Conservation (phyloP, 2,888 invertebrate genomes). For the Uropetala carovei region DNA sequence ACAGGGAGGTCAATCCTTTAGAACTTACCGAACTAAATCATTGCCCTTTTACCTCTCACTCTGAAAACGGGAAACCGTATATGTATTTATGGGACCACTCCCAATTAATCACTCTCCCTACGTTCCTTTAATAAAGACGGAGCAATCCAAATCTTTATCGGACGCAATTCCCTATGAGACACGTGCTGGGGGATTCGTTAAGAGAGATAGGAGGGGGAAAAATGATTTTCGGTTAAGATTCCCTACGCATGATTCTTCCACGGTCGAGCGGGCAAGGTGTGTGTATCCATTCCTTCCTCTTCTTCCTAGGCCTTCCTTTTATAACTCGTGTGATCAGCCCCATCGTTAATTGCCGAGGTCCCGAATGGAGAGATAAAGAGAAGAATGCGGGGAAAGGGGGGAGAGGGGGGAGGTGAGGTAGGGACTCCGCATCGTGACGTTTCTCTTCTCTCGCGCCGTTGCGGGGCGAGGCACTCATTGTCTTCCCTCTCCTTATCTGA, state of each 20-base stretch:
- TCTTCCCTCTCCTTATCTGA: constrained; percentile 60
- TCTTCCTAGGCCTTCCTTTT: neutral
- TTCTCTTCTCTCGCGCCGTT: neutral
- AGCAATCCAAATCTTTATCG: constrained; percentile 18
- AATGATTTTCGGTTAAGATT: constrained; percentile 46
- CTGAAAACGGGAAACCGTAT: neutral
- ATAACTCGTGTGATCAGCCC: constrained; percentile 49
- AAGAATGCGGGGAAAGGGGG: neutral
- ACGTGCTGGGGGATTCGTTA: neutral
- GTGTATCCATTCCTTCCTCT: neutral
- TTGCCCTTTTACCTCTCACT: neutral
- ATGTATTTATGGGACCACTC: constrained; percentile 37
- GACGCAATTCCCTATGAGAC: constrained; percentile 16
- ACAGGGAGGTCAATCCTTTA: neutral
- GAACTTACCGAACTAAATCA: neutral
- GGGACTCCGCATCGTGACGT: constrained; percentile 46
- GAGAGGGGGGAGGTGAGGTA: neutral
- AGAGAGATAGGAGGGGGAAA: neutral
- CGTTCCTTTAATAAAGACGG: neutral
- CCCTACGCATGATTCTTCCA: constrained; percentile 59
- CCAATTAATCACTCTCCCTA: constrained; percentile 42
- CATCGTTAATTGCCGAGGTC: constrained; percentile 40
- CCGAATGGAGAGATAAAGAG: neutral
- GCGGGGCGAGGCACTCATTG: constrained; percentile 56
- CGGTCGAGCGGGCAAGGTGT: constrained; percentile 21